These are phyloP conservation scores for Macroteleia sp. DNA, from an alignment of 2,888 invertebrate species.

Conservation along the genomic window DNA sequence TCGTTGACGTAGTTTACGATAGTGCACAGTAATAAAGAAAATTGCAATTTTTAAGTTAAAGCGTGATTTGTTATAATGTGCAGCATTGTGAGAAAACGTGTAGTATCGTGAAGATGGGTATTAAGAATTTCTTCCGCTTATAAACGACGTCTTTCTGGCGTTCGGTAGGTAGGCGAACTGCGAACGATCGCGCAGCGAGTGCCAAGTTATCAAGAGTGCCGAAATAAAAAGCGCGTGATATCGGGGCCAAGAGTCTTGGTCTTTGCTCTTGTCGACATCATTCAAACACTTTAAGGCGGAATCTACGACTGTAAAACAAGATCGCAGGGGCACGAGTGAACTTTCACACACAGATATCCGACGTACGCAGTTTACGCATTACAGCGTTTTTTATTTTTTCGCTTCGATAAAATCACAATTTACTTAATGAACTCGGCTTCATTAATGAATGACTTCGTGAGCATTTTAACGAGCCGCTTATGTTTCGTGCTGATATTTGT, in stretches of 20 bases:
- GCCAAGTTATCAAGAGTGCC: constrained; percentile 64
- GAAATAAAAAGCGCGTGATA: constrained; percentile 66
- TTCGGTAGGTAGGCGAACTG: constrained; percentile 55
- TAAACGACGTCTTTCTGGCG: constrained; percentile 40
- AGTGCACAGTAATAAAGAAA: constrained; percentile 4
- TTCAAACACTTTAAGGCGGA: constrained; percentile 67
- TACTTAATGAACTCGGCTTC: constrained; percentile 52
- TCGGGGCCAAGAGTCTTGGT: constrained; percentile 72
- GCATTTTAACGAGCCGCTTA: too few relatives aligned
- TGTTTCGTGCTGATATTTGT: too few relatives aligned
- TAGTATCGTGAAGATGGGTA: constrained; percentile 20
- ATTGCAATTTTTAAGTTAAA: constrained; percentile 19
- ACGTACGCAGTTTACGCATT: constrained; percentile 56
- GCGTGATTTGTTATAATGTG: constrained; percentile 13
- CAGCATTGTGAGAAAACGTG: constrained; percentile 9
- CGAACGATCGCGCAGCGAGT: constrained; percentile 59
- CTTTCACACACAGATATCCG: constrained; percentile 54
- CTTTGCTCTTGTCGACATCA: constrained; percentile 71
- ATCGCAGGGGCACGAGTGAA: constrained; percentile 46
- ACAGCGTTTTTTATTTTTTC: constrained; percentile 23
- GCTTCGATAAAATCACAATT: constrained; percentile 38
- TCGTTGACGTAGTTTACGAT: neutral
- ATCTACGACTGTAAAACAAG: constrained; percentile 56
- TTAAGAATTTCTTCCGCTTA: constrained; percentile 39
- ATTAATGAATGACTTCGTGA: constrained; percentile 51